Conservation (phyloP, 1,140 invertebrate genomes). For the Pachypsylla venusta region DNA sequence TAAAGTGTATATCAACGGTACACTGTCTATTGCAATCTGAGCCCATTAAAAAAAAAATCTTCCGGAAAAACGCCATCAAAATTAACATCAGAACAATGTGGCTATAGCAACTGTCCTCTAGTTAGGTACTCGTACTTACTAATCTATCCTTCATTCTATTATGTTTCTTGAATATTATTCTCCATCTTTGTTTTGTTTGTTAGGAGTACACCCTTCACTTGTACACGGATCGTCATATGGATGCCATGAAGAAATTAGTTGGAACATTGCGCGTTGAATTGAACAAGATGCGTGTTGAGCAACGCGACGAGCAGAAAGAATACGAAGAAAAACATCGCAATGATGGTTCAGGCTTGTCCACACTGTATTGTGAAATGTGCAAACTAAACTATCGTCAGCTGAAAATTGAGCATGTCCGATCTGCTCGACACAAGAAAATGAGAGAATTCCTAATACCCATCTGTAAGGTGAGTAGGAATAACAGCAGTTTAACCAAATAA, state of each 20-base stretch:
- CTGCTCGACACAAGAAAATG: constrained; percentile 40
- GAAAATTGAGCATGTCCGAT: constrained; percentile 48
- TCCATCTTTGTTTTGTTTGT: constrained; percentile 14
- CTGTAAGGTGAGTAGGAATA: constrained; percentile 35
- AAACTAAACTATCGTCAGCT: constrained; percentile 63
- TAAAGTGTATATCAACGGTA: no score
- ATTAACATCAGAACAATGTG: no score
- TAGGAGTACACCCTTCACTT: constrained; percentile 55
- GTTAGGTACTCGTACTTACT: background rate
- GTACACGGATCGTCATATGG: constrained; percentile 46
- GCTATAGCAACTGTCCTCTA: no score
- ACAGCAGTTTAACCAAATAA: no score
- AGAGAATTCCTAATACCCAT: constrained; percentile 64
- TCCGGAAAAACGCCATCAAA: no score
- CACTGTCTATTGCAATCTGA: no score
- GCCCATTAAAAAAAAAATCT: no score
- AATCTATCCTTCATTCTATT: constrained; percentile 10
- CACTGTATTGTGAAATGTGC: constrained; percentile 45
- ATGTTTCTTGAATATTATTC: background rate
- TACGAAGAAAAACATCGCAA: constrained; percentile 47
- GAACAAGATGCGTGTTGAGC: constrained; percentile 51
- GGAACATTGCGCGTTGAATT: constrained; percentile 51
- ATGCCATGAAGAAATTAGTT: constrained; percentile 51
- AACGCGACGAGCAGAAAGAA: constrained; percentile 52
- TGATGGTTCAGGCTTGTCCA: constrained; percentile 1